Evolutionary conservation across 53 echinoderm and acorn worm genomes (phyloP), one percentile per base, ranked within the genome.

Genomic region (Henricia sp.): DNA sequence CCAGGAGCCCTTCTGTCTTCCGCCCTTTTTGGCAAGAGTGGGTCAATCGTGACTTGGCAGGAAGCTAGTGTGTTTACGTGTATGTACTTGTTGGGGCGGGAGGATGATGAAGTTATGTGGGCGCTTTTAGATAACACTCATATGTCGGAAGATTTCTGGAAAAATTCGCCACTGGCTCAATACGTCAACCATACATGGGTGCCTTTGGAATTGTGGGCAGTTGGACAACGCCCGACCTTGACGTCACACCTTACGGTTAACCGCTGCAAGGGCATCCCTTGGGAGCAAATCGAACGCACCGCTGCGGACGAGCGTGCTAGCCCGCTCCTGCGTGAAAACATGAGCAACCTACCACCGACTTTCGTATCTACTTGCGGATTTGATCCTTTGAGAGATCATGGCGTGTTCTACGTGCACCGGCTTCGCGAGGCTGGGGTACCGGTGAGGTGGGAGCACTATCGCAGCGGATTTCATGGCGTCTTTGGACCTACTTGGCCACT

Each of bases 311-410:
- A 82, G 46, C 86, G 91, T 11, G 82, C 91, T 46, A 74, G 89
- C 16, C 94, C 94, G 16, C 48, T 94, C 21, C 67, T 94, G 65
- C 70, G 91, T 11, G 64, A 46, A 14, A 65, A 94, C 39, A 82
- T 94, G 77, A 19, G 37, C 17, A 91, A 89, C 48, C 73, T 93
- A 24, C 93, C 93, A 27, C 93, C 90, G 1, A 90, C 93, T 2
- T 93, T 64, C 37, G 27, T 93, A 28, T 67, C 78, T 32, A 93
- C 93, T 4, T 84, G 84, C 77, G 90, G 88, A 24, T 93, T 84
- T 34, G 93, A 93, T 48, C 53, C 73, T 0, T 48, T 90, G n/a
- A 29, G 90, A 3, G 93, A 93, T 67, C 87, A 93, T 23, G 93
- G 93, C 1, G 78, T 82, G 20, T 87, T 91, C 63, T 91, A 91